Percentiles rank a stretch among this genome's conserved stretches.
These are phyloP conservation scores for Nasonia oneida DNA, from an alignment of 2,888 invertebrate genomes.

Conservation along the genomic window DNA sequence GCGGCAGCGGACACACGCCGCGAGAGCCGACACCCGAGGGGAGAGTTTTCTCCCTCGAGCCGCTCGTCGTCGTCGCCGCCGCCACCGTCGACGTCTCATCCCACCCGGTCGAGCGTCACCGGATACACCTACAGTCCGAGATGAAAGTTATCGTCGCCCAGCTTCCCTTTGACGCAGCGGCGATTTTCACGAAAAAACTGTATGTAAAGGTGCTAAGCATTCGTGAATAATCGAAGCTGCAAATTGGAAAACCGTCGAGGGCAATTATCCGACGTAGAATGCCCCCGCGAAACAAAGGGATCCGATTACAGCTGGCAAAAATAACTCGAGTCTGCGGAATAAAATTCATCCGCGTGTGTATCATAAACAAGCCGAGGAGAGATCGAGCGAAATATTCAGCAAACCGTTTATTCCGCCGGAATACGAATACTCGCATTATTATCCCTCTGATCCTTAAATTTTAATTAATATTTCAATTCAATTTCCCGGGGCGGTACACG, in stretches of 20 bases:
- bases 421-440: neutral
- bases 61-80: conserved; percentile 14
- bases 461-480: conserved; percentile 21
- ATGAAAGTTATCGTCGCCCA: conserved; percentile 67
- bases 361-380: neutral
- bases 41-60: conserved; percentile 67
- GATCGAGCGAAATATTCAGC: neutral
- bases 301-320: neutral
- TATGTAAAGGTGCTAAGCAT: neutral
- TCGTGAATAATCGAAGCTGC: neutral
- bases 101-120: conserved; percentile 50
- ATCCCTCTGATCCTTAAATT: neutral
- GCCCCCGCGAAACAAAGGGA: neutral
- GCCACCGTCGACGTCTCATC: conserved; percentile 63
- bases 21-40: conserved; percentile 65
- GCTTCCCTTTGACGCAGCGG: neutral
- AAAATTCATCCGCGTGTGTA: neutral
- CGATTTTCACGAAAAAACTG: neutral
- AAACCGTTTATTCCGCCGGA: neutral
- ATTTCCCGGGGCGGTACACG: neutral
- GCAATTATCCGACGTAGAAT: neutral
- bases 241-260: neutral
- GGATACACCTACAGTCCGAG: conserved; percentile 66
- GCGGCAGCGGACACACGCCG: conserved; percentile 37
- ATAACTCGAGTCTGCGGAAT: neutral